These are phyloP conservation scores for Cantharis nigra DNA, from an alignment of 2,888 invertebrate genomes.

Conservation along the genomic window DNA sequence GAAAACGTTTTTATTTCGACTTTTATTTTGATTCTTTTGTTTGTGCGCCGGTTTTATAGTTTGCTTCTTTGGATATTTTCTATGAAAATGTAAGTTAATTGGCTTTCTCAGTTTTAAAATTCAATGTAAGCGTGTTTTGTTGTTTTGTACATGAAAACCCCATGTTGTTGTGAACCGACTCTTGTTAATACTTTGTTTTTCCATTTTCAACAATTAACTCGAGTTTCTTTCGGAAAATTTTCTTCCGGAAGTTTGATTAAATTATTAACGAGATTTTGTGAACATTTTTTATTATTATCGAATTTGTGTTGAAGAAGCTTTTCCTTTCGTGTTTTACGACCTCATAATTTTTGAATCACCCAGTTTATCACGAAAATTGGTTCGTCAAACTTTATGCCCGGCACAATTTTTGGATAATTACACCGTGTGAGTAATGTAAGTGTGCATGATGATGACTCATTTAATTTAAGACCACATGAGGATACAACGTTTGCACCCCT, in stretches of 20 bases:
- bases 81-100: slow-evolving; percentile 46
- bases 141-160: slow-evolving; percentile 27
- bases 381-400: background rate
- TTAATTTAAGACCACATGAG: slow-evolving; percentile 41
- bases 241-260: background rate
- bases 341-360: background rate
- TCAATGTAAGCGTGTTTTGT: slow-evolving; percentile 18
- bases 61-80: slow-evolving; percentile 41
- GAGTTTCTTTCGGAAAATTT: background rate
- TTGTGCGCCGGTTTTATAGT: slow-evolving; percentile 40
- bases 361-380: background rate
- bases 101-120: slow-evolving; percentile 2
- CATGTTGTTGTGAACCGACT: slow-evolving; percentile 20
- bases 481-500: slow-evolving; percentile 14
- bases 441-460: slow-evolving; percentile 41
- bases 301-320: background rate
- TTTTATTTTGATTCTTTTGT: slow-evolving; percentile 44
- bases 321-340: background rate
- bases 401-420: background rate
- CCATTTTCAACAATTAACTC: background rate
- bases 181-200: background rate
- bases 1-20: slow-evolving; percentile 37
- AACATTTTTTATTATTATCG: background rate
- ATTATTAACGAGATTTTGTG: background rate
- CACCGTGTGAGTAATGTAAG: background rate